Percentiles rank a stretch among this genome's conserved stretches.
These are phyloP conservation scores for Epistrophella euchroma DNA, from an alignment of 2,888 invertebrate species.

Conservation along the genomic window DNA sequence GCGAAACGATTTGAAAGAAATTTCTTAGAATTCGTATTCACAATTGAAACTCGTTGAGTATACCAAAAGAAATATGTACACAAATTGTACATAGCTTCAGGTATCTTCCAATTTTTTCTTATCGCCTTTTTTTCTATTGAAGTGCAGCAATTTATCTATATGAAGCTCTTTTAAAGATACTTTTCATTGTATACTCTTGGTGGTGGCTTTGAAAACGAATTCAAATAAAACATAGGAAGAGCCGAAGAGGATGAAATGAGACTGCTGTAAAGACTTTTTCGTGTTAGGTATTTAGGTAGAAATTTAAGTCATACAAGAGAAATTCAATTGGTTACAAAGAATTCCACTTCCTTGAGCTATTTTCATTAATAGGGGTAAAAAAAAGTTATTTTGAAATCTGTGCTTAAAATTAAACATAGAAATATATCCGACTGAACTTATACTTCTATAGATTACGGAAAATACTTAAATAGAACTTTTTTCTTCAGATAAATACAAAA, in stretches of 20 bases:
- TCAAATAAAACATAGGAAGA: background rate
- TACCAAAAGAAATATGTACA: background rate
- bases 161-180: background rate
- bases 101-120: background rate
- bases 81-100: background rate
- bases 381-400: background rate
- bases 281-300: too few species aligned
- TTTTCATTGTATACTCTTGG: background rate
- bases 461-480: too few species aligned
- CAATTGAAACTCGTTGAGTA: background rate
- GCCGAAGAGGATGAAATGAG: background rate
- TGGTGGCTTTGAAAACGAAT: background rate
- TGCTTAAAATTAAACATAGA: too few species aligned
- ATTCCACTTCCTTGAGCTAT: background rate
- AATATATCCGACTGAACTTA: too few species aligned
- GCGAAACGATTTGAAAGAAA: background rate
- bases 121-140: background rate
- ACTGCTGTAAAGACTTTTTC: too few species aligned
- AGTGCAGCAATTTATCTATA: background rate
- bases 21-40: background rate
- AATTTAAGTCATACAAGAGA: background rate
- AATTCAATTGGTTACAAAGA: background rate
- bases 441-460: too few species aligned
- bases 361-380: background rate
- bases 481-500: too few species aligned